Base-by-base conservation (phyloP, 2,113 vertebrate genomes). In the Mus pahari region DNA sequence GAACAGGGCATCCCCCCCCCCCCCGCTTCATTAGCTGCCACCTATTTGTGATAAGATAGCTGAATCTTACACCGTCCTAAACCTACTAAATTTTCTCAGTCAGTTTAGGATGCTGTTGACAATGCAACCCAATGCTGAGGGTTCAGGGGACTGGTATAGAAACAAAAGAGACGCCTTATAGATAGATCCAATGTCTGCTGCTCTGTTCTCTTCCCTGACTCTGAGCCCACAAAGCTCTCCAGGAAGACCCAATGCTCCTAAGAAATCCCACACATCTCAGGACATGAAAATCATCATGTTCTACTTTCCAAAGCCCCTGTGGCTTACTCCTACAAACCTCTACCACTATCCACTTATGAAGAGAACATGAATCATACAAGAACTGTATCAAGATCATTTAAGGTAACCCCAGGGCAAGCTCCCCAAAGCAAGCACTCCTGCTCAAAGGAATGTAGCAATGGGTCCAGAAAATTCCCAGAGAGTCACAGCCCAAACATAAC, bases 401-500 rank as follows among this genome's bases (percentile, higher is more conserved):
- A 70, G 20, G 77, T 39, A 39, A 60, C 33, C 31, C 17, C 12
- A n/a, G 26, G 28, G 19, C 42, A 12, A 17, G 45, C 36, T 22
- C 39, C 55, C 66, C 1, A 62, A 12, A 81, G 68, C 45, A 13
- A 10, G 33, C 11, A 10, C 42, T 50, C 22, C 20, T 62, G 45
- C 2, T 68, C 26, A 2, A 14, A 58, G 33, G 31, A 31, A 19
- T 17, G 17, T 0, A 33, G 17, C 22, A 66, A 7, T 22, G 36
- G 5, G 22, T 33, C 11, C 5, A 28, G 70, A 2, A 8, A 6
- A 3, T 0, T 3, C 33, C 6, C 10, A 19, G 2, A 1, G 1
- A 78, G 64, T 28, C 7, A 1, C 13, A 20, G 6, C 39, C 70
- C 31, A 39, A 19, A 53, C 8, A 28, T 42, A 24, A 7, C 50